These are phyloP conservation scores for Aphelinus certus DNA, from an alignment of 1,140 invertebrate species.

Conservation along the genomic window DNA sequence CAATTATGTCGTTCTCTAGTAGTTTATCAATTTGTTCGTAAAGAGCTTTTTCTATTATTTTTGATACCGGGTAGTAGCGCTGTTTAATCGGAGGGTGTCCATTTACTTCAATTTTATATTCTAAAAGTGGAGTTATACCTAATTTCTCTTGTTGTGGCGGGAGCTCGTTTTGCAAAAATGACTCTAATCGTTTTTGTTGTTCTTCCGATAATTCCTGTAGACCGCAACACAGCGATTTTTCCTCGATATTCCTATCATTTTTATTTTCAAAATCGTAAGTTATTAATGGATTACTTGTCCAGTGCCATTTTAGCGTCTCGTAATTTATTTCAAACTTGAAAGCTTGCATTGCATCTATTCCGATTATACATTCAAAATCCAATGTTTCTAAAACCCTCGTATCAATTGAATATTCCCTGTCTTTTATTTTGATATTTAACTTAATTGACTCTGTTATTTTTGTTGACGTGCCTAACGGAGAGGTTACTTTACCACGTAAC, in stretches of 20 bases:
- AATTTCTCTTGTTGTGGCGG: background rate
- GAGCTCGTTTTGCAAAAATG: background rate
- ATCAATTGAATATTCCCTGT: background rate
- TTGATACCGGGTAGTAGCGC: background rate
- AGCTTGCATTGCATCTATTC: too few species aligned
- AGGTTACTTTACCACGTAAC: background rate
- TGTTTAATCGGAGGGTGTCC: background rate
- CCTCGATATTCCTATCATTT: background rate
- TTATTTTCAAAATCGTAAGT: background rate
- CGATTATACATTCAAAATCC: background rate
- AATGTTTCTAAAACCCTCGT: background rate
- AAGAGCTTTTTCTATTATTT: slow-evolving; percentile 22
- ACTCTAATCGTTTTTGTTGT: background rate
- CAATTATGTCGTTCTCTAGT: slow-evolving; percentile 54
- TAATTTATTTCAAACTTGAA: too few species aligned
- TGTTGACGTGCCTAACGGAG: background rate
- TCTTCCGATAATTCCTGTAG: background rate
- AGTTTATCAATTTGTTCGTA: slow-evolving; percentile 42
- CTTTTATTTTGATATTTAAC: background rate
- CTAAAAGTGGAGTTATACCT: background rate
- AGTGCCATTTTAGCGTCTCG: background rate
- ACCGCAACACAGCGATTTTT: background rate
- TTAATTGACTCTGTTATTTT: background rate
- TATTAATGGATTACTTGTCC: background rate
- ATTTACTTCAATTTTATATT: background rate